Base-by-base conservation (phyloP, 30 jellyfish, hydroid and myxozoan species). In the Cassiopea andromeda region DNA sequence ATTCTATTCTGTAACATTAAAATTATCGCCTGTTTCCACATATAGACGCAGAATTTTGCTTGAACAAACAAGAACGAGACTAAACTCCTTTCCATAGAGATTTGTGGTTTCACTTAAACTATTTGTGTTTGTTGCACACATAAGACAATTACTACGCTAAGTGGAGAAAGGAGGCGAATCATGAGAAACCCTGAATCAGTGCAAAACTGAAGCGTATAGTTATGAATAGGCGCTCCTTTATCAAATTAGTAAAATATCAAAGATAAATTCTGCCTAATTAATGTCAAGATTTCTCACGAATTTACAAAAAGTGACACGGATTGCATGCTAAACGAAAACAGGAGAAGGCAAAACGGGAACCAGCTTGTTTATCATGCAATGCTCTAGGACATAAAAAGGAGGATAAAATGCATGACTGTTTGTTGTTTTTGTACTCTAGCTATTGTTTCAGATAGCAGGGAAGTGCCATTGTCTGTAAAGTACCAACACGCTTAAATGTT, bases 101-200 rank as follows among this genome's bases (percentile, higher is more conserved):
- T 12, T 19, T 43, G 79, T 70, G 79, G 79, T 70, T 27, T n/a
- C 15, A 10, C 49, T 70, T 70, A 1, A 70, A 18, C 15, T 70
- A 38, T 43, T 70, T 70, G n/a, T 70, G 27, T 2, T 6, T 70
- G 79, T 70, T 70, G 79, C 79, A 70, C 49, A 70, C 27, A 7
- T 70, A 70, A 70, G 49, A 19, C 79, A 70, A 70, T 70, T 70
- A 70, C 27, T 50, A 19, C 27, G 79, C 79, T 70, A 70, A 70
- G 49, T 70, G 79, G 38, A 1, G 16, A 70, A 70, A 43, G 79
- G 79, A 70, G 38, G 79, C 79, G 79, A 70, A 27, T 18, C n/a
- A 19, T 19, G 79, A 70, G 79, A 70, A 18, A 38, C 2, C 54
- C 15, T 70, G 49, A 43, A 70, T 4, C 50, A 70, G 27, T 70